Evolutionary conservation across 2,113 vertebrate species (phyloP), one percentile per base, ranked within the genome.

Genomic region (Paraplagusia blochii): DNA sequence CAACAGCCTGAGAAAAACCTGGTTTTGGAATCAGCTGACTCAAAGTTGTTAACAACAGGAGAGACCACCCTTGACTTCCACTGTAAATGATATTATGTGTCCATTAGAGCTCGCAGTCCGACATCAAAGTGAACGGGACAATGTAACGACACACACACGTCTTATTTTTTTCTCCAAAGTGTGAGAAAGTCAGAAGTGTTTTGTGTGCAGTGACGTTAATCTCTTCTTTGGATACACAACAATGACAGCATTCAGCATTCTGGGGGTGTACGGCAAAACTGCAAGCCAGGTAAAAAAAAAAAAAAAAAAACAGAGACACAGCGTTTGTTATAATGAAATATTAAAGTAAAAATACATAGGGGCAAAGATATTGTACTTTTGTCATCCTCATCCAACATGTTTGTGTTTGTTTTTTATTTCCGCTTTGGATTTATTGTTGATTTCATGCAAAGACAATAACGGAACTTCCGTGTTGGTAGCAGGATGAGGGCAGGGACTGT

Each of bases 221-320:
- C 85, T 86, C 73, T 34, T 46, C 54, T 82, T 83, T 86, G 84
- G 77, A 85, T 85, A 88, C 84, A 88, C 68, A 84, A 86, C 86
- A 88, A 39, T 53, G 63, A 51, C 64, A 77, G 58, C 46, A 68
- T 80, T 75, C 60, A n/a, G n/a, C n/a, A n/a, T 66, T 65, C 47
- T 16, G 22, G 38, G 55, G 51, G 58, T 63, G 60, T 40, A 49
- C 33, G 33, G 52, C 35, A 19, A 72, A 77, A 68, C 17, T 38
- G 51, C 67, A 59, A 57, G 59, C 77, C 75, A 77, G 69, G 73
- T 76, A 69, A 67, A 72, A 69, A 51, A 65, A 40, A 13, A 40
- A 40, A 9, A 36, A 36, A 36, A 36, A 36, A 36, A 36, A 36
- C 35, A 5, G 10, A 36, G 10, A 36, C 35, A 36, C 48, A 49